Conservation (phyloP, 2,113 vertebrate species). For the Psophia crepitans region DNA sequence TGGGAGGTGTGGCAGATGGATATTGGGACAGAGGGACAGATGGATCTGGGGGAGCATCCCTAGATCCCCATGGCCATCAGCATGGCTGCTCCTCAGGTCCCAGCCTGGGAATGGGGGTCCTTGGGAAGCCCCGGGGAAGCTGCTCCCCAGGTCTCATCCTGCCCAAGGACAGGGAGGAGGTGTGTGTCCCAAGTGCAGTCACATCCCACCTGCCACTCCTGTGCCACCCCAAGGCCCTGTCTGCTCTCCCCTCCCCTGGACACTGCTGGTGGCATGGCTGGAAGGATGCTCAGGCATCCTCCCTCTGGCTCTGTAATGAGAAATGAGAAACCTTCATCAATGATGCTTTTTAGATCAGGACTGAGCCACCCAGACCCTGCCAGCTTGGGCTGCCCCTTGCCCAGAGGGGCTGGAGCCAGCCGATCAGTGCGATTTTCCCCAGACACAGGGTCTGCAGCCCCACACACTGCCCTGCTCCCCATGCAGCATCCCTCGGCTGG, state of each 20-base stretch:
- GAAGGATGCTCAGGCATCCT: neutral
- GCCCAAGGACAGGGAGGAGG: neutral
- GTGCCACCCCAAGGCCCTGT: neutral
- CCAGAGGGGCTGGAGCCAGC: neutral
- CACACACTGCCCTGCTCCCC: neutral
- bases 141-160: neutral
- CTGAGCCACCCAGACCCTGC: neutral
- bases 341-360: neutral
- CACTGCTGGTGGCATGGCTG: neutral
- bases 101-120: neutral
- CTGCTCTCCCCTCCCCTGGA: neutral
- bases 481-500: neutral
- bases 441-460: fast-evolving
- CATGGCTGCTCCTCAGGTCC: neutral
- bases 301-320: neutral
- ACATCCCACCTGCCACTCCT: fast-evolving
- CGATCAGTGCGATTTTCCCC: neutral
- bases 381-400: neutral
- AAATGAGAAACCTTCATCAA: neutral
- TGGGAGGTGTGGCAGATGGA: neutral
- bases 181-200: neutral
- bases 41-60: neutral
- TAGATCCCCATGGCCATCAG: neutral
- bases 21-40: neutral
- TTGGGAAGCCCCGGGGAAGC: neutral